These are phyloP conservation scores for Luffia ferchaultella DNA, from an alignment of 2,888 invertebrate genomes.

Conservation along the genomic window DNA sequence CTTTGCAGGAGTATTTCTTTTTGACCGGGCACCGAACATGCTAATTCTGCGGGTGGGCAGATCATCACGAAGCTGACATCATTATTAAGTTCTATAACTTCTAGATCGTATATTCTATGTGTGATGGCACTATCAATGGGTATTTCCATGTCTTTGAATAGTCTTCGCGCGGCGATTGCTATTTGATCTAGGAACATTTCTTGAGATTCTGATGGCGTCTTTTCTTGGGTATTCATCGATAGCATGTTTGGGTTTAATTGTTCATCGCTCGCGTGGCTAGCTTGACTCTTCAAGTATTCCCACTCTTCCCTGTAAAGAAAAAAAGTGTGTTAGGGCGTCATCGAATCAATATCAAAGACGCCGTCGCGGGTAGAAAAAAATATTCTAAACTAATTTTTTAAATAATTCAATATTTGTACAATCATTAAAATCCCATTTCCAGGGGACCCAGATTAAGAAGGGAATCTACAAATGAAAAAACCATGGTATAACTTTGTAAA, in stretches of 20 bases:
- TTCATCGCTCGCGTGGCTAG: conserved; percentile 33
- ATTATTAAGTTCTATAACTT: conserved; percentile 90
- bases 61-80: conserved; percentile 93
- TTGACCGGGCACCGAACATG: conserved; percentile 90
- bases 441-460: too few relatives aligned
- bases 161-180: conserved; percentile 75
- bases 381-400: too few relatives aligned
- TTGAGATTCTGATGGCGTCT: conserved; percentile 76
- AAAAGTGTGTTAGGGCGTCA: conserved; percentile 1
- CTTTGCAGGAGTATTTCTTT: conserved; percentile 85
- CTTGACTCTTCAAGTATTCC: conserved; percentile 81
- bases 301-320: conserved; percentile 85
- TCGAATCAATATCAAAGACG: too few relatives aligned
- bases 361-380: too few relatives aligned
- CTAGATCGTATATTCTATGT: conserved; percentile 90
- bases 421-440: too few relatives aligned
- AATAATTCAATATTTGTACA: too few relatives aligned
- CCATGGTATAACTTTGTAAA: too few relatives aligned
- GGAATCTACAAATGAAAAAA: too few relatives aligned
- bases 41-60: conserved; percentile 90
- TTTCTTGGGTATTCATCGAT: conserved; percentile 35
- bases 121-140: conserved; percentile 71
- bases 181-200: conserved; percentile 81
- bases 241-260: conserved; percentile 40
- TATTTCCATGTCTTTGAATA: conserved; percentile 85